A percentile compares a stretch with the other conserved stretches of the same genome.
phyloP scores from a whole-genome alignment of 2,113 vertebrate species.

The Podilymbus podiceps region DNA sequence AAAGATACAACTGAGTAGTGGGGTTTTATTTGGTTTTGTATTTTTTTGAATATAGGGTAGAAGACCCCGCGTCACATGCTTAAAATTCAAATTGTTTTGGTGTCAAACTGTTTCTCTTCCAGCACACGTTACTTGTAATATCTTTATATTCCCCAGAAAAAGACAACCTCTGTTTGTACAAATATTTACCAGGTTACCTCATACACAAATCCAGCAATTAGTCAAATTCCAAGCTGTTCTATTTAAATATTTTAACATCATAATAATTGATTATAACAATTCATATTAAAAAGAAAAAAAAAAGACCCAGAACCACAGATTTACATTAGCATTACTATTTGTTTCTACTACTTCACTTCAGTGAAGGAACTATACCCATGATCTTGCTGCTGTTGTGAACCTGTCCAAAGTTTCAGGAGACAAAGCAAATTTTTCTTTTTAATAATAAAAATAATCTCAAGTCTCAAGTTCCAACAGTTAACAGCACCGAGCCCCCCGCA shows the following conservation, averaged over 20 bases:
- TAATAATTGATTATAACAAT: not conserved
- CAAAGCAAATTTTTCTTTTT: not conserved
- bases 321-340: not conserved
- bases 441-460: not conserved
- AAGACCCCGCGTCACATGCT: not conserved
- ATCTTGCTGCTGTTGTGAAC: not conserved
- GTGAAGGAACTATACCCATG: not conserved
- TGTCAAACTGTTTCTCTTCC: not conserved
- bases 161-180: not conserved
- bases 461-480: not conserved
- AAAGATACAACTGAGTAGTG: not conserved
- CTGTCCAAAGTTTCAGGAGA: not conserved
- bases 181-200: not conserved
- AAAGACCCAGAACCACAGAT: not conserved
- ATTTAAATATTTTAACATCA: not conserved
- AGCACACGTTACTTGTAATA: not conserved
- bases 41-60: not conserved
- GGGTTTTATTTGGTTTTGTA: not conserved
- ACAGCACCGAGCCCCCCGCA: rapidly evolving
- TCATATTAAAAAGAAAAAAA: not conserved
- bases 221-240: not conserved
- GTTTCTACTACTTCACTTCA: not conserved
- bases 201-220: not conserved
- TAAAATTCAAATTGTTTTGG: not conserved
- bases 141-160: not conserved